Percentiles rank a stretch among this genome's conserved stretches.
These are phyloP conservation scores for Elysia crispata DNA, from an alignment of 2,888 invertebrate species.

Conservation along the genomic window DNA sequence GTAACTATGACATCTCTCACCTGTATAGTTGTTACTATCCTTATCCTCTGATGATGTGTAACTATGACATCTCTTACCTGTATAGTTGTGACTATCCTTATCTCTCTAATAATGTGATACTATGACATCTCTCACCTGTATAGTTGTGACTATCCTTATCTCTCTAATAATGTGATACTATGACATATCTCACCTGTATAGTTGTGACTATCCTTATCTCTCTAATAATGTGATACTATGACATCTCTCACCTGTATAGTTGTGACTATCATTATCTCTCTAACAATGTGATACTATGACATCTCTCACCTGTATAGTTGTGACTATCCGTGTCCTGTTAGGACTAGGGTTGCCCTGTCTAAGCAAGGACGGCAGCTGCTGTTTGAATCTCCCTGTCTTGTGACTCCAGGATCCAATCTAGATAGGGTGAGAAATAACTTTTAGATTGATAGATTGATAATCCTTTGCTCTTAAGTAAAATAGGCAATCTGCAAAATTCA, in stretches of 20 bases:
- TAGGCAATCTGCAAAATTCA: too few species aligned
- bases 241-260: conserved; percentile 64
- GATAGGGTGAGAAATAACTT: background rate
- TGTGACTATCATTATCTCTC: conserved; percentile 49
- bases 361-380: conserved; percentile 22
- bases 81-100: background rate
- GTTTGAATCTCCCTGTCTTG: conserved; percentile 38
- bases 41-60: too few species aligned
- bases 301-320: background rate
- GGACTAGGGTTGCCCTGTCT: background rate
- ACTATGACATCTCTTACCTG: too few species aligned
- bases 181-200: background rate
- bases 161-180: background rate
- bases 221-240: too few species aligned
- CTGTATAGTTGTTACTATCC: background rate
- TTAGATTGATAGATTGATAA: too few species aligned
- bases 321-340: conserved; percentile 61
- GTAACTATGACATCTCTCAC: too few species aligned
- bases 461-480: too few species aligned
- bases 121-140: background rate
- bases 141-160: background rate
- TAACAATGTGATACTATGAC: too few species aligned
- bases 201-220: conserved; percentile 55
- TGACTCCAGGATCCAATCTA: conserved; percentile 57
- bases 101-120: too few species aligned